These are phyloP conservation scores for Alviniconcha strummeri DNA, from an alignment of 2,888 invertebrate genomes.

Conservation along the genomic window DNA sequence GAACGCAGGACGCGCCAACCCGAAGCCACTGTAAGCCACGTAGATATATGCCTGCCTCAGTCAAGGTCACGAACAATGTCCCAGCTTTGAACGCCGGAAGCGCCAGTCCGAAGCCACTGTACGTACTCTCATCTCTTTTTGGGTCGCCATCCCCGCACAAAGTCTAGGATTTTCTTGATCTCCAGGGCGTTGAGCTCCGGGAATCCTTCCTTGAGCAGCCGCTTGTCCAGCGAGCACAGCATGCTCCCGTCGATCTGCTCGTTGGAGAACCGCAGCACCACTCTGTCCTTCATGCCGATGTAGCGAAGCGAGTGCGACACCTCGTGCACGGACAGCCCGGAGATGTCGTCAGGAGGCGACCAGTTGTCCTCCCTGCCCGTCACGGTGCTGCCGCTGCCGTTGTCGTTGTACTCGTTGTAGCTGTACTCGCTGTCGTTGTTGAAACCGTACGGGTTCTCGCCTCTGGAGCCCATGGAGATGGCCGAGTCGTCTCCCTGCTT, in stretches of 20 bases:
- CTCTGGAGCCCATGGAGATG: conserved; percentile 60
- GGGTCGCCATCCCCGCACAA: conserved; percentile 69
- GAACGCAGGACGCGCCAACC: too few relatives aligned
- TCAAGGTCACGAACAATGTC: too few relatives aligned
- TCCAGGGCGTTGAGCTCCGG: conserved; percentile 69
- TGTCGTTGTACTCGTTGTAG: conserved; percentile 60
- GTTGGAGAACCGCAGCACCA: conserved; percentile 63
- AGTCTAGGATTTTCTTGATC: conserved; percentile 70
- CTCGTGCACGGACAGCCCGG: conserved; percentile 61
- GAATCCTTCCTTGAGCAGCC: conserved; percentile 67
- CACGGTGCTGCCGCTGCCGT: conserved; percentile 15
- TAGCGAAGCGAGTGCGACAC: conserved; percentile 65
- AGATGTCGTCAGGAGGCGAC: conserved; percentile 63
- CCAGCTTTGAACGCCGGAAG: too few relatives aligned
- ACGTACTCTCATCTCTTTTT: conserved; percentile 52
- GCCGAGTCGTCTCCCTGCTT: conserved; percentile 65
- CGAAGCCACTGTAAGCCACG: too few relatives aligned
- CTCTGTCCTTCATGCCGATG: conserved; percentile 69
- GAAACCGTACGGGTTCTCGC: conserved; percentile 55
- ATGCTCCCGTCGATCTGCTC: conserved; percentile 70
- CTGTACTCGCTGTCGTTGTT: conserved; percentile 64
- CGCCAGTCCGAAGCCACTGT: too few relatives aligned
- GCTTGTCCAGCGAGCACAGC: conserved; percentile 63
- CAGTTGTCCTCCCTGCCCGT: conserved; percentile 57
- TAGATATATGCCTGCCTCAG: too few relatives aligned